Conservation (phyloP, 2,113 vertebrate genomes). For the Octodon degus region DNA sequence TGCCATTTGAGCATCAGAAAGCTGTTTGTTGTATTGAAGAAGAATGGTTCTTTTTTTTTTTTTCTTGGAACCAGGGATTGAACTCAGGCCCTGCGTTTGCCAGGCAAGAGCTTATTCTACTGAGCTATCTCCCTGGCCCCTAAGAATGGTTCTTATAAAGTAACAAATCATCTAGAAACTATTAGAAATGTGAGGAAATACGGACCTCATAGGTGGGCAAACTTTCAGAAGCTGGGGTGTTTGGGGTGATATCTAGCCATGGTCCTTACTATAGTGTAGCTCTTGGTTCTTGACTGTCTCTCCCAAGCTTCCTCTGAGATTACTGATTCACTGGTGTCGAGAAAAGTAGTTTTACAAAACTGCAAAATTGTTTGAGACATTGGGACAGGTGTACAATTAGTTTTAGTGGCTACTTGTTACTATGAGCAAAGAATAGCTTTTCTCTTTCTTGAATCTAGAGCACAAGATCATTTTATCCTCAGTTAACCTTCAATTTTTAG, state of each 20-base stretch:
- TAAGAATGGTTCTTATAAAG: neutral
- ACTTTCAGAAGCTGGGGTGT: neutral
- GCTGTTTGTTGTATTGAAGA: neutral
- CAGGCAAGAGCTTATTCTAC: no score
- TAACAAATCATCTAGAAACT: neutral
- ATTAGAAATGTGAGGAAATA: neutral
- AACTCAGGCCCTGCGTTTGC: no score
- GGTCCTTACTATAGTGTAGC: neutral
- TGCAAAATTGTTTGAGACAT: neutral
- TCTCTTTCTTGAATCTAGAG: neutral
- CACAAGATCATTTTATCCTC: neutral
- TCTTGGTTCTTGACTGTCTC: neutral
- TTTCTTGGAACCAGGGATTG: no score
- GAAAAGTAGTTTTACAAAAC: neutral
- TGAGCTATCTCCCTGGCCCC: no score
- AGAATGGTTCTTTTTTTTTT: neutral
- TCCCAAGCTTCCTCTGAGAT: neutral
- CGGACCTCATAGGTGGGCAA: neutral
- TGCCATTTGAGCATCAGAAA: neutral
- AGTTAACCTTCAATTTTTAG: neutral
- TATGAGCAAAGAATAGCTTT: neutral
- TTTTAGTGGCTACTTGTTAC: neutral
- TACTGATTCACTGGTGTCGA: neutral
- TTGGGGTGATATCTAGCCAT: neutral
- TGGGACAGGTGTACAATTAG: neutral